Base-by-base conservation (phyloP, 2,797 vertebrate species). In the Stomatorhinus walkeri region DNA sequence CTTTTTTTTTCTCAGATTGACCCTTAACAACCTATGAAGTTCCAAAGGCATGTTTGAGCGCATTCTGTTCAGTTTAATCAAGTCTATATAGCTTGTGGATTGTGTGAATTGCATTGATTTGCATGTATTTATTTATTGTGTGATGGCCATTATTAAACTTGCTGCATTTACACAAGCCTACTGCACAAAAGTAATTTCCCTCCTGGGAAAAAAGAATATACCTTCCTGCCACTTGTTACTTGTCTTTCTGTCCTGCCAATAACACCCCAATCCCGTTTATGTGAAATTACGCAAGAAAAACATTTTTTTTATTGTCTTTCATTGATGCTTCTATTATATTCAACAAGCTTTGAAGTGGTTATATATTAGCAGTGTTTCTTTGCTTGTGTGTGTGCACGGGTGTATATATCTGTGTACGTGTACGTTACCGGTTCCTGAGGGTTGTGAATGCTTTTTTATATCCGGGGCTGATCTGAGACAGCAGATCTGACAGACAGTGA, bases 401-500 rank as follows among this genome's bases (percentile, higher is more conserved):
- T 64, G 9, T 22, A n/a, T 46, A n/a, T 46, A n/a, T 46, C 36
- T n/a, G 19, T 40, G 72, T 76, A 14, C 14, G 19, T 40, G 52
- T 61, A 7, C 36, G 22, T 92, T 93, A 96, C 96, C 94, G 94
- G 91, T 92, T 95, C 93, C 93, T 95, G 12, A 94, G 90, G 76
- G 91, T 72, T 64, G 91, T 90, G 43, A 96, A 93, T 0, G 91
- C 91, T 91, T 95, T 94, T 91, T 96, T 96, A 91, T 96, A 96
- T 19, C 93, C 92, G 51, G 95, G 93, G 85, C 95, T 97, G 90
- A 96, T 91, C 90, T 96, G 94, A 92, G 93, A 94, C 90, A 97
- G 94, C 88, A 97, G 92, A 89, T 97, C 96, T 0, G 93, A 94
- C 87, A 97, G 92, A 91, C 95, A 95, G 93, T 97, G 96, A 91